A percentile compares a stretch with the other conserved stretches of the same genome.
phyloP scores from a whole-genome alignment of 2,797 vertebrate genomes.

The Takifugu ocellatus region DNA sequence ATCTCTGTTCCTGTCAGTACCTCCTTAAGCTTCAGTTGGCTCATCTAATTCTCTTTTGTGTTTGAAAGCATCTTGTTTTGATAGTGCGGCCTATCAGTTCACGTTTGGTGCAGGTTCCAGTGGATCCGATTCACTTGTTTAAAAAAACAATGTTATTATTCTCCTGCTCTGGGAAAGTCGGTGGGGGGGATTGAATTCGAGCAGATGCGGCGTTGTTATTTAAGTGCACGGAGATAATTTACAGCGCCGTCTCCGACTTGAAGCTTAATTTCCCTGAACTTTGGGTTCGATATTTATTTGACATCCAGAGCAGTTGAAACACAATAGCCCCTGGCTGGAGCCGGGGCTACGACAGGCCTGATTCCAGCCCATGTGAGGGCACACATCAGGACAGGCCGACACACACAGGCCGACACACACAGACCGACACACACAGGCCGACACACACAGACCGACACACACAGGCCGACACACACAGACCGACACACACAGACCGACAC shows the following conservation, averaged over 20 bases:
- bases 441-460: constrained; percentile 36
- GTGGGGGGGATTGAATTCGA: constrained; percentile 28
- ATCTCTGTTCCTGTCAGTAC: constrained; percentile 37
- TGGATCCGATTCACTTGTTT: constrained; percentile 52
- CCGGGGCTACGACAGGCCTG: constrained; percentile 50
- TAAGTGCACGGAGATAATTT: constrained; percentile 59
- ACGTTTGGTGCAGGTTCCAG: constrained; percentile 34
- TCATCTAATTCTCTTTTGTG: constrained; percentile 42
- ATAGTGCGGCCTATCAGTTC: constrained; percentile 25
- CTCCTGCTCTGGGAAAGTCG: constrained; percentile 41
- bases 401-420: constrained; percentile 33
- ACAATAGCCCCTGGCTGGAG: constrained; percentile 65
- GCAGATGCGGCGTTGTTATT: constrained; percentile 41
- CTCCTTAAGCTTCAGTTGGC: constrained; percentile 33
- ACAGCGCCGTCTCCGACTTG: constrained; percentile 48
- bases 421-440: constrained; percentile 32
- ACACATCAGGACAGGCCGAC: constrained; percentile 34
- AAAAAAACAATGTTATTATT: constrained; percentile 32
- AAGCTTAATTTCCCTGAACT: constrained; percentile 61
- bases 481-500: constrained; percentile 29
- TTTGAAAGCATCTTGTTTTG: constrained; percentile 50
- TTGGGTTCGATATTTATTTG: constrained; percentile 67
- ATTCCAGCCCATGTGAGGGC: constrained; percentile 61
- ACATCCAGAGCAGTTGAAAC: constrained; percentile 63
- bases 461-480: constrained; percentile 36